Conservation (phyloP, 2,797 vertebrate genomes). For the Sebastes nivosus region DNA sequence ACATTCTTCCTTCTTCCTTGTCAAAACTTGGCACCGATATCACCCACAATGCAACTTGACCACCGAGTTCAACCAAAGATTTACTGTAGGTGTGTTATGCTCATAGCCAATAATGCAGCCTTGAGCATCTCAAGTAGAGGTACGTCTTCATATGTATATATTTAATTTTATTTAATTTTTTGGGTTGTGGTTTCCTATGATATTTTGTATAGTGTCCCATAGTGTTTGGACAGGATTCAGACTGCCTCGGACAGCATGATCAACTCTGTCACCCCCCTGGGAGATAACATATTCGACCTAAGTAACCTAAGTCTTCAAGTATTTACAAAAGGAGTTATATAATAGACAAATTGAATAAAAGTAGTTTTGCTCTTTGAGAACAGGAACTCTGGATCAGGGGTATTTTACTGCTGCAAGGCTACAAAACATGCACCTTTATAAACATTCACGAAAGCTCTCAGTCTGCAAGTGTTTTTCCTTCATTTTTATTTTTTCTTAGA, state of each 20-base stretch:
- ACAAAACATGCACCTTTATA: neutral
- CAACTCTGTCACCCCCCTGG: neutral
- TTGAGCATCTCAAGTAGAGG: no score
- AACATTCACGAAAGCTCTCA: neutral
- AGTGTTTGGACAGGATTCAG: neutral
- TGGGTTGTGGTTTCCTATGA: no score
- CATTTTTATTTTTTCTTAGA: neutral
- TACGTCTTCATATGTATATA: no score
- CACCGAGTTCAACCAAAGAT: no score
- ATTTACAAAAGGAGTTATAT: neutral
- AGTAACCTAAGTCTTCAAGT: neutral
- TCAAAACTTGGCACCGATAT: no score
- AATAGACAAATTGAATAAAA: neutral
- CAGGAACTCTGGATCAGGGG: neutral
- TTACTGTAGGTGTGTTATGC: no score
- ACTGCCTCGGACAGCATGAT: neutral
- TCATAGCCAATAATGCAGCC: no score
- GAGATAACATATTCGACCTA: neutral
- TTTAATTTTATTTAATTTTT: no score
- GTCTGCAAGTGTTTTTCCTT: neutral
- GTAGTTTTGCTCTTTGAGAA: neutral
- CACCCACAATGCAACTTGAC: no score
- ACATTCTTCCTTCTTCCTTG: no score
- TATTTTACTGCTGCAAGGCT: neutral
- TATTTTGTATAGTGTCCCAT: neutral